These are phyloP conservation scores for Nymphalis io DNA, from an alignment of 1,140 invertebrate genomes.

Conservation along the genomic window DNA sequence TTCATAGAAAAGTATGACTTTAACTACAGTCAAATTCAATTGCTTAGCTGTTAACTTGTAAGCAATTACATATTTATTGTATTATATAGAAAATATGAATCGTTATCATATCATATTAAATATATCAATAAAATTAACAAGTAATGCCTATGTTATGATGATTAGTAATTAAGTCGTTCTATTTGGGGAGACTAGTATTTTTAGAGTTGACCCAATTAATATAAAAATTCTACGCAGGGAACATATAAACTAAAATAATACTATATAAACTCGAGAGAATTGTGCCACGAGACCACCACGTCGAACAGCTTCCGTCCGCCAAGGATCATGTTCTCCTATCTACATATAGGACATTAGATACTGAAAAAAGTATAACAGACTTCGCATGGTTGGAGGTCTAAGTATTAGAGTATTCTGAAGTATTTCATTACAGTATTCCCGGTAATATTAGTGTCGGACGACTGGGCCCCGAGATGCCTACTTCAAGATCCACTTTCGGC, in stretches of 20 bases:
- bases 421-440: slow-evolving; percentile 73
- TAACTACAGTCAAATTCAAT: no score
- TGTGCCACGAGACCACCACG: slow-evolving; percentile 60
- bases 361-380: slow-evolving; percentile 53
- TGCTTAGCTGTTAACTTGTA: no score
- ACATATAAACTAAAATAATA: slow-evolving; percentile 44
- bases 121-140: slow-evolving; percentile 1
- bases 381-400: slow-evolving; percentile 46
- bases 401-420: slow-evolving; percentile 44
- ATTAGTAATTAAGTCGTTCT: background rate
- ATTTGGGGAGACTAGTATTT: slow-evolving; percentile 1
- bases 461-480: slow-evolving; percentile 58
- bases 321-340: slow-evolving; percentile 48
- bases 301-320: slow-evolving; percentile 46
- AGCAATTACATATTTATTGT: no score
- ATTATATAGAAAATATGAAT: no score
- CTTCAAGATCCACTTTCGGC: slow-evolving; percentile 71
- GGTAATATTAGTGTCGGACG: slow-evolving; percentile 67
- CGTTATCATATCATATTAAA: background rate
- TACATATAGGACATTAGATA: slow-evolving; percentile 58
- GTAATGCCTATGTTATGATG: background rate
- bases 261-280: slow-evolving; percentile 4
- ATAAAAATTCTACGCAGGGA: slow-evolving; percentile 54
- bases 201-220: background rate
- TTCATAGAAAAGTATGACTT: slow-evolving; percentile 10